phyloP scores from a whole-genome alignment of 1,140 invertebrate genomes.

The Danaus melanippus region DNA sequence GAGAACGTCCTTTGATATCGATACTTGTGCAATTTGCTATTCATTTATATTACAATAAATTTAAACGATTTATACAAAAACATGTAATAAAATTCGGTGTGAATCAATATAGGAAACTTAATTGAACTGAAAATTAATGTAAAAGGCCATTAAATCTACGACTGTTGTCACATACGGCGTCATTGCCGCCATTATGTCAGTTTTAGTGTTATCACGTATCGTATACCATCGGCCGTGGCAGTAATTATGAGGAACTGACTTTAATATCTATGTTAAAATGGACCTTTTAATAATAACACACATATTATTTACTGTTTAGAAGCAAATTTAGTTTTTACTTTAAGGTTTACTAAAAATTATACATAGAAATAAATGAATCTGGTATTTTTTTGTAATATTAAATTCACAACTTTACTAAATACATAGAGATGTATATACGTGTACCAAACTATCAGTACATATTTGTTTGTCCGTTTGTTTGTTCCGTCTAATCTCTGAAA shows the following conservation, averaged over 20 bases:
- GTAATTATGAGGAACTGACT: constrained; percentile 54
- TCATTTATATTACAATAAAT: too few species aligned
- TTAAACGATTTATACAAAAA: too few species aligned
- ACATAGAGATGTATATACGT: too few species aligned
- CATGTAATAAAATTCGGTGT: too few species aligned
- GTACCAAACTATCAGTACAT: too few species aligned
- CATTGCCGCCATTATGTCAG: constrained; percentile 44
- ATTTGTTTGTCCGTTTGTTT: too few species aligned
- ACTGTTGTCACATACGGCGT: constrained; percentile 55
- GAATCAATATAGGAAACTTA: too few species aligned
- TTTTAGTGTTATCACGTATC: constrained; percentile 67
- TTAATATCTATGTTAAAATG: constrained; percentile 26
- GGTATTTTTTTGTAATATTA: not conserved
- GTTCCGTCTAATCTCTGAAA: too few species aligned
- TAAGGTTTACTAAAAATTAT: too few species aligned
- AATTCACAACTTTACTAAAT: not conserved
- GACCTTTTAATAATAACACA: not conserved
- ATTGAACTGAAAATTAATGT: constrained; percentile 23
- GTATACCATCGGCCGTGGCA: constrained; percentile 42
- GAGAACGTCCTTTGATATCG: constrained; percentile 8
- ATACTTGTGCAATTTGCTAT: constrained; percentile 10
- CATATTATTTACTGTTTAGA: too few species aligned
- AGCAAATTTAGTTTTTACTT: too few species aligned
- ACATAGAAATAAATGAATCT: not conserved
- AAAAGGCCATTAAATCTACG: constrained; percentile 38